Base-by-base conservation (phyloP, 2,797 vertebrate species). In the Pseudopleuronectes americanus region DNA sequence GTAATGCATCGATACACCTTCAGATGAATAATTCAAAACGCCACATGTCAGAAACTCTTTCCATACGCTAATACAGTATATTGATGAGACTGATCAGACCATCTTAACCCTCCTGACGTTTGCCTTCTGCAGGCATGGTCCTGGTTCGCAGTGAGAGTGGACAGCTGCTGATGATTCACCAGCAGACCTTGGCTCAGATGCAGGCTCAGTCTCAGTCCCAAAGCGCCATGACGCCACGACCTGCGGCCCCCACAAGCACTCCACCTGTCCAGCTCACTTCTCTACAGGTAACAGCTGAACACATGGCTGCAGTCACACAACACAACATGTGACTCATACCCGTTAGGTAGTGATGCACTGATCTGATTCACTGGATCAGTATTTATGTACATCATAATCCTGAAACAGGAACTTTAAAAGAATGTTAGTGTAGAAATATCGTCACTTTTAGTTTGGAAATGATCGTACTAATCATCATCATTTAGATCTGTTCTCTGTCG, bases 91-190 rank as follows among this genome's bases (percentile, higher is more conserved):
- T 54, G 5, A 55, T 14, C 3, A 41, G 14, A 28, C 38, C 17
- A 23, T 8, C 49, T 8, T 73, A 67, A 64, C 58, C 26, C 13
- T 4, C 16, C 21, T 69, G 62, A 57, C 9, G 7, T 77, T 63
- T 67, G 54, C 64, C 62, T 49, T 7, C 49, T 77, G 45, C 86
- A 99, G 97, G 97, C 75, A 98, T 99, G 97, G 96, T 99, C 75
- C 87, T 99, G 48, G 96, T 99, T 77, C 96, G 97, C 21, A 98
- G 97, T 4, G 97, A 99, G 87, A 97, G 95, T 0, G 97, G 97
- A 72, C 97, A 99, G 92, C 84, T 99, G 89, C 86, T 98, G 76
- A 92, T 99, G 96, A 97, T 99, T 87, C 97, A 96, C 79, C 97
- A 98, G 89, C 97, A 99, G 84, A 94, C 96, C 54, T 80, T 99